Base-by-base conservation (phyloP, 2,113 vertebrate species). In the Origma solitaria region DNA sequence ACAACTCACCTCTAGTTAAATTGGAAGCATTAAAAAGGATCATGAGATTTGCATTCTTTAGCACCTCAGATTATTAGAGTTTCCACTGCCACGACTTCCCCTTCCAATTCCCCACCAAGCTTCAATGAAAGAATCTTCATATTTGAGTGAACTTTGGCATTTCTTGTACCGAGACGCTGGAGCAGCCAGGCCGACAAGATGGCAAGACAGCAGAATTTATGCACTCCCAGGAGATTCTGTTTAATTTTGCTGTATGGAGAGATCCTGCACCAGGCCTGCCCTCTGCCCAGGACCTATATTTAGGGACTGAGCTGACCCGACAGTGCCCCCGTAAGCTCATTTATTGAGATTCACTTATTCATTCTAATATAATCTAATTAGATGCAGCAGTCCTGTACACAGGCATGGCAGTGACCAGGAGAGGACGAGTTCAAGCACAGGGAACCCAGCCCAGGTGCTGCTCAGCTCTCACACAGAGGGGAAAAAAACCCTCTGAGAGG, bases 261-360 rank as follows among this genome's bases (percentile, higher is more conserved):
- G 86, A 53, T 5, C 45, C 49, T 15, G 38, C 83, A 85, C 27
- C 70, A 82, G 64, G 76, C 47, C 50, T 78, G 45, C 50, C 45
- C 86, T 47, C 58, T 82, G 64, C 86, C 62, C 75, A 44, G n/a
- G 9, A 64, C 80, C 92, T 92, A 86, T 94, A 94, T 94, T 95
- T 97, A 95, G 93, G 92, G 72, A 23, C 17, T 44, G 15, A 47
- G 54, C 10, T 90, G 84, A 96, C 94, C 87, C 19, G 6, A 25
- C 70, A 76, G 87, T 90, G 92, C 82, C 91, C 88, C 68, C 6
- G 8, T 94, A 96, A 97, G 88, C 94, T 96, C 94, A 91, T 95
- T 97, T 96, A 86, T 84, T 5, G 49, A 95, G 89, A 97, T 93
- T 96, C 94, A 92, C 93, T 96, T 95, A 90, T 47, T 95, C 87